Base-by-base conservation (phyloP, 1,140 invertebrate genomes). In the Metopolophium dirhodum region DNA sequence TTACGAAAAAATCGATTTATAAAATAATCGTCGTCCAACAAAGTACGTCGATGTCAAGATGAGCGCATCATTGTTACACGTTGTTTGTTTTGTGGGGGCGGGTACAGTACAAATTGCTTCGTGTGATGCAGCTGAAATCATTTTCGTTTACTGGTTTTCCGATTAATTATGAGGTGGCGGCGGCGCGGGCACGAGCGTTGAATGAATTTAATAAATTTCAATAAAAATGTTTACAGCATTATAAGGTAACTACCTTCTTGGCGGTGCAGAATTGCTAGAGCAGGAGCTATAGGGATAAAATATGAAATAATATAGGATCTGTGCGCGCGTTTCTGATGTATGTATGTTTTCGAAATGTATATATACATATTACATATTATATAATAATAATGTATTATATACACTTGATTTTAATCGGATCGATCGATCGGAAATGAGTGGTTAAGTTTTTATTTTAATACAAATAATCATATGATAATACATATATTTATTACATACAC, bases 391-490 rank as follows among this genome's bases (percentile, higher is more conserved):
- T 3, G 77, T 37, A 37, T 22, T 82, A 82, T 83, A 23, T 83
- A 37, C 20, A 83, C 2, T 45, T 7, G 61, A n/a, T 77, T 77
- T 77, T 77, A 77, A 91, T 91, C 47, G 68, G 47, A 92, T 82
- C 77, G 47, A 82, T 92, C 41, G 77, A 85, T 92, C 45, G 68
- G 77, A 91, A 91, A 91, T 77, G 87, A 89, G n/a, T 51, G 54
- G 88, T 90, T 57, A 90, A 6, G 6, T 82, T 54, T 47, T 35
- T 47, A 30, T 49, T 91, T 47, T 51, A 82, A 82, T 91, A 91
- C 77, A 83, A 77, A 82, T 91, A 91, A 68, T 35, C 90, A 68
- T 47, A 90, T 20, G 20, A 37, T 61, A 26, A 89, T 89, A 54
- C 18, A 35, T 49, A 49, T 88, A 88, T 88, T 41, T 88, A 88